These are phyloP conservation scores for Sycophila sp. DNA, from an alignment of 1,140 invertebrate genomes.

Conservation along the genomic window DNA sequence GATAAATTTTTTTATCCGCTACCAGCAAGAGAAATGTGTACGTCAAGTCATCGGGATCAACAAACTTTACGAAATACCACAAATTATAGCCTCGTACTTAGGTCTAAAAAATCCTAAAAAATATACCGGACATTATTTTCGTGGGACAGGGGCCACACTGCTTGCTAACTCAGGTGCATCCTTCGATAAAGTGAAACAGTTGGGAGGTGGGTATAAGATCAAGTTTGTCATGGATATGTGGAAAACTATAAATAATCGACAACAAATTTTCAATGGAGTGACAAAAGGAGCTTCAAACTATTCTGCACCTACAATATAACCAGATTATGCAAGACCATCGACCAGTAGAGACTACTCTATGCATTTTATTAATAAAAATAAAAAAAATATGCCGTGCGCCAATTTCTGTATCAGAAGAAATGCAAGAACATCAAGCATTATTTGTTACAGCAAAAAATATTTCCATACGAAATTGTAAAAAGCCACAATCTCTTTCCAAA, in stretches of 20 bases:
- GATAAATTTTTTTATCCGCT: constrained; percentile 41
- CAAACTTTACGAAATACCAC: constrained; percentile 40
- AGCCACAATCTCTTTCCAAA: too few species aligned
- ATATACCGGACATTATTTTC: constrained; percentile 46
- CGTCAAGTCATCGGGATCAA: constrained; percentile 41
- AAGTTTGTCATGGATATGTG: constrained; percentile 36
- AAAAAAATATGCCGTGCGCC: too few species aligned
- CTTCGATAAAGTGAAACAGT: constrained; percentile 42
- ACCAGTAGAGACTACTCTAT: constrained; percentile 33
- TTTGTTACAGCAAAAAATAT: too few species aligned
- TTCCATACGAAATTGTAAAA: too few species aligned
- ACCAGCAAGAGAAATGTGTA: constrained; percentile 39
- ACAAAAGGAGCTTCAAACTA: constrained; percentile 24
- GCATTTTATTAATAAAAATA: too few species aligned
- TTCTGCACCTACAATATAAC: neutral
- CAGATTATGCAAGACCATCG: constrained; percentile 13
- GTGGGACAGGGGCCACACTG: constrained; percentile 39
- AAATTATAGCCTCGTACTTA: constrained; percentile 40
- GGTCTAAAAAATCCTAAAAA: constrained; percentile 38
- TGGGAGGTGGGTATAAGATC: constrained; percentile 42
- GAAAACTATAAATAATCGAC: constrained; percentile 36
- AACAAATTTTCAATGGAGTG: constrained; percentile 34
- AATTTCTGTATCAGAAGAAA: too few species aligned
- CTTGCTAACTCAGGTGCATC: constrained; percentile 43
- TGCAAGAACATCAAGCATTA: too few species aligned